These are phyloP conservation scores for Parelbella ahira DNA, from an alignment of 2,888 invertebrate genomes.

Conservation along the genomic window DNA sequence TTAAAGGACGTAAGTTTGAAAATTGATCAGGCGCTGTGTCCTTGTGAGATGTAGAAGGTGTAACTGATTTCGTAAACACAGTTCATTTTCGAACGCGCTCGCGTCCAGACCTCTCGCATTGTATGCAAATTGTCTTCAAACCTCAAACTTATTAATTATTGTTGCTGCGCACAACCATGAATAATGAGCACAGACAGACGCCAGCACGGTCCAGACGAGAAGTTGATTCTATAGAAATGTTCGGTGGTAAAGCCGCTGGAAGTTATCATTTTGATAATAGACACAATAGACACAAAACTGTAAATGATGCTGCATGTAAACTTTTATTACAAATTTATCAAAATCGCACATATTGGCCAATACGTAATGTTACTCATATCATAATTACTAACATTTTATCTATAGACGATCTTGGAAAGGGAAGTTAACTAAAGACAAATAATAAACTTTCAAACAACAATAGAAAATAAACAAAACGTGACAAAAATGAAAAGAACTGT, in stretches of 20 bases:
- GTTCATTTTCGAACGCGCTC: slow-evolving; percentile 50
- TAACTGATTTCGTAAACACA: slow-evolving; percentile 37
- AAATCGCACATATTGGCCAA: no score
- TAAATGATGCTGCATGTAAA: no score
- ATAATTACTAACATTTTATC: no score
- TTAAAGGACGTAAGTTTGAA: slow-evolving; percentile 8
- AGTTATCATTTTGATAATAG: no score
- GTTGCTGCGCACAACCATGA: slow-evolving; percentile 54
- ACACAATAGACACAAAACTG: no score
- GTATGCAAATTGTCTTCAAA: slow-evolving; percentile 66
- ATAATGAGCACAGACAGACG: slow-evolving; percentile 45
- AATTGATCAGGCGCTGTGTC: slow-evolving; percentile 9
- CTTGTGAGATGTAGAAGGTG: slow-evolving; percentile 27
- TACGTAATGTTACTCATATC: no score
- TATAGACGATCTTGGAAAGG: no score
- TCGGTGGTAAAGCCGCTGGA: neutral
- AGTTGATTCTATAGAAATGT: slow-evolving; percentile 12
- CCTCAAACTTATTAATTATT: slow-evolving; percentile 78
- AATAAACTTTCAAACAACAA: no score
- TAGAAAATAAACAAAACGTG: no score
- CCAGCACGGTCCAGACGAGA: slow-evolving; percentile 24
- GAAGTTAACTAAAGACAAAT: no score
- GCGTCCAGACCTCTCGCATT: slow-evolving; percentile 57
- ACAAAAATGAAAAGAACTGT: no score
- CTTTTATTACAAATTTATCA: no score